Base-by-base conservation (phyloP, 2,888 invertebrate species). In the Zele albiditarsus region DNA sequence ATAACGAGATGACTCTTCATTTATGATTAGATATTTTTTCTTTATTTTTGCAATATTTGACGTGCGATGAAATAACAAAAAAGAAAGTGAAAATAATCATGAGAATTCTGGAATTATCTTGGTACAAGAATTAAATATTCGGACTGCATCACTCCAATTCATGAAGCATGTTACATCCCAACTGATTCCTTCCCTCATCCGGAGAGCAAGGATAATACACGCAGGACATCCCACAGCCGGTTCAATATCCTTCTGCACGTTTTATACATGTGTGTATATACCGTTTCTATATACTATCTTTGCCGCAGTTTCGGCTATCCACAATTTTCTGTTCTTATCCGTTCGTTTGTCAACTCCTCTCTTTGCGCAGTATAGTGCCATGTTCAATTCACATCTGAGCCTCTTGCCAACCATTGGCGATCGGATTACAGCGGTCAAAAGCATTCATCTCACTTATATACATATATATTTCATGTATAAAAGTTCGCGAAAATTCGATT, bases 241-340 rank as follows among this genome's bases (percentile, higher is more conserved):
- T 77, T 77, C 80, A 74, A 79, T 80, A 77, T 80, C 76, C 76
- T 78, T 80, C 74, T 75, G 63, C 77, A 71, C 49, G 71, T 79
- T 74, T 75, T 75, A 70, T 66, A 78, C 73, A 78, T 60, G 63
- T 65, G 23, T 65, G n/a, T 31, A 20, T 33, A 33, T 33, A 33
- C 33, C 3, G 33, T 6, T 66, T 73, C 14, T 53, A 58, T 42
- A 46, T 60, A 60, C 62, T 38, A 28, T 42, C 57, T 63, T 71
- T 69, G 62, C 27, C 46, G n/a, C 74, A 38, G 33, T 63, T 53
- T 68, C 20, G 16, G 70, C 25, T 25, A 70, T 70, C 27, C 58
- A 38, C 58, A 38, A 70, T 70, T 71, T 46, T 65, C 28, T 65
- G 33, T 53, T 60, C 60, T 68, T 60, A 38, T 57, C 20, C 58